Conservation (phyloP, 2,113 vertebrate genomes). For the Salvelinus fontinalis region DNA sequence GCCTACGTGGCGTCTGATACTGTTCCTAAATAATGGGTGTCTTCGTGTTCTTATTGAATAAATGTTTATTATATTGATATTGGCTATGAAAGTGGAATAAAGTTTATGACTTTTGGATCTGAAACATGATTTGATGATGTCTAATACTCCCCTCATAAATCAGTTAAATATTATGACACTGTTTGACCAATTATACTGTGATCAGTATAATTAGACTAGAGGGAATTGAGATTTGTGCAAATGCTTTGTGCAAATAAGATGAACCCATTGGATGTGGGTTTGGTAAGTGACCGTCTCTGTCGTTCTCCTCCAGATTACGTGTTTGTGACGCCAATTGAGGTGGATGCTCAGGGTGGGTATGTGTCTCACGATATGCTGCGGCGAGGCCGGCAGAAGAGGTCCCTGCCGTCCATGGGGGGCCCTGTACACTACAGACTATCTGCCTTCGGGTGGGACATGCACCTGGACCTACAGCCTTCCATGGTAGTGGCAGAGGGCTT, state of each 20-base stretch:
- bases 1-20: neutral
- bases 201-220: neutral
- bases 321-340: conserved; percentile 90
- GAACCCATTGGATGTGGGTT: neutral
- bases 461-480: conserved; percentile 87
- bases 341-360: conserved; percentile 83
- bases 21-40: neutral
- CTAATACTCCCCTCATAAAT: neutral
- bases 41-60: neutral
- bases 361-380: conserved; percentile 85
- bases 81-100: conserved; percentile 18
- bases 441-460: conserved; percentile 90
- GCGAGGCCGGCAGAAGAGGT: conserved; percentile 80
- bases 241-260: too few species aligned
- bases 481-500: conserved; percentile 84
- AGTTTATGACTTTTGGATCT: conserved; percentile 18
- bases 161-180: neutral
- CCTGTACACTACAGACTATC: conserved; percentile 89
- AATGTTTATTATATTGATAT: neutral
- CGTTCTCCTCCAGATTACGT: conserved; percentile 81
- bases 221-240: too few species aligned
- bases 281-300: neutral
- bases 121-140: neutral
- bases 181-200: neutral
- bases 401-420: conserved; percentile 65